Base-by-base conservation (phyloP, 2,888 invertebrate species). In the Chironomus tentans region DNA sequence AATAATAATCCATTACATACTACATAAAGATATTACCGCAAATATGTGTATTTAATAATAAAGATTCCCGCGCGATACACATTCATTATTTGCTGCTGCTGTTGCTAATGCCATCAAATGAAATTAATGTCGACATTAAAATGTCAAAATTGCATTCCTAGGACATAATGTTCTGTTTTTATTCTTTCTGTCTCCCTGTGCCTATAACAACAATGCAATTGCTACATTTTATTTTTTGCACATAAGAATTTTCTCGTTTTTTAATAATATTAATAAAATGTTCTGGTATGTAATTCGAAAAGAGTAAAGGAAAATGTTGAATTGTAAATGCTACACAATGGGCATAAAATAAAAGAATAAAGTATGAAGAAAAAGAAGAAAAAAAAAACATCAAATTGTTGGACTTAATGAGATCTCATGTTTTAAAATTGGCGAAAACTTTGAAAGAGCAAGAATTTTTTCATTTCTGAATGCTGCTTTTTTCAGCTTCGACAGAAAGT, bases 381-480 rank as follows among this genome's bases (percentile, higher is more conserved):
- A 65, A 18, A 65, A 65, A 6, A 50, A 71, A 56, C 48, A 56
- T 21, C 70, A 70, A 46, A 70, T 12, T 50, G 28, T 46, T 28
- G 50, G 12, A 15, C 71, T 71, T 71, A 71, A 71, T 56, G 71
- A 71, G 71, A 71, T 71, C n/a, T 50, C 71, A 56, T 71, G 71
- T 71, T 38, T 38, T 38, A 38, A 38, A 38, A 38, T 38, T 38
- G 38, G 38, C 38, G 38, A 38, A 38, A 38, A 38, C 38, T 38
- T 38, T 38, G 38, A 38, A 38, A 38, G 38, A 38, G 38, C 38
- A 38, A 38, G 38, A n/a, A 56, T 50, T 50, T 10, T 22, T 7
- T 22, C 6, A 50, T 50, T 71, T 24, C 18, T 21, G 21, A 24
- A 21, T 18, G 12, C 65, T 21, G 22, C 65, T 38, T 38, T 38